These are phyloP conservation scores for Spongia lamella DNA, from an alignment of 37 sponge, comb jelly and placozoan genomes.

Conservation along the genomic window DNA sequence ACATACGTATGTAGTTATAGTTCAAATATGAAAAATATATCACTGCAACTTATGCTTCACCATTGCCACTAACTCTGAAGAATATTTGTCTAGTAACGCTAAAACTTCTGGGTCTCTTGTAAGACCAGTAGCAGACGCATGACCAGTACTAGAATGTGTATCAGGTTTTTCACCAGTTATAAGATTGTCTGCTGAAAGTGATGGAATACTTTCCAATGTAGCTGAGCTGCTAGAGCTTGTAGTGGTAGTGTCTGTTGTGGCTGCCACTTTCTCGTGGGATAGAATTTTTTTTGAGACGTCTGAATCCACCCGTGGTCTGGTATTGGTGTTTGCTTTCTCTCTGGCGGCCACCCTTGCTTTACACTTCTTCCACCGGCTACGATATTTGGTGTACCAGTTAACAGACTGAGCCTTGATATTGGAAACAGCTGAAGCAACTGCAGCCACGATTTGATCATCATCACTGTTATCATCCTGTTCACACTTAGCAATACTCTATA, in stretches of 20 bases:
- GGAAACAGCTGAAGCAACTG: slow-evolving; percentile 26
- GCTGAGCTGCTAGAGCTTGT: too few species aligned
- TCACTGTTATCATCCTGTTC: neutral
- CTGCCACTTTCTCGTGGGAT: neutral
- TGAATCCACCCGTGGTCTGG: too few species aligned
- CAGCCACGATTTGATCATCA: slow-evolving; percentile 3
- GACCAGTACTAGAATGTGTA: neutral
- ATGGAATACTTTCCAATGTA: neutral
- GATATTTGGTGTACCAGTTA: slow-evolving; percentile 32
- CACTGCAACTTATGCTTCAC: neutral
- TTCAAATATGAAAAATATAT: too few species aligned
- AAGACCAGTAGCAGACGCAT: neutral
- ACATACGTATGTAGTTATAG: too few species aligned
- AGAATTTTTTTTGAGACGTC: neutral
- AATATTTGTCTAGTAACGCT: neutral
- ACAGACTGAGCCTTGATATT: slow-evolving; percentile 16
- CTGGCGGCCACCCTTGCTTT: slow-evolving; percentile 5
- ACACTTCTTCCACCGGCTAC: slow-evolving; percentile 27
- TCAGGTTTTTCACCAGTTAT: neutral
- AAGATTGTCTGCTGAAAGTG: neutral
- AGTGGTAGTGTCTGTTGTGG: neutral
- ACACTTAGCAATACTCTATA: slow-evolving; percentile 1
- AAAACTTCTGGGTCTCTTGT: slow-evolving; percentile 9
- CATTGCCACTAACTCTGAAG: slow-evolving; percentile 1
- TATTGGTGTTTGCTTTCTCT: neutral